These are phyloP conservation scores for Chrosomus eos DNA, from an alignment of 2,797 vertebrate genomes.

Conservation along the genomic window DNA sequence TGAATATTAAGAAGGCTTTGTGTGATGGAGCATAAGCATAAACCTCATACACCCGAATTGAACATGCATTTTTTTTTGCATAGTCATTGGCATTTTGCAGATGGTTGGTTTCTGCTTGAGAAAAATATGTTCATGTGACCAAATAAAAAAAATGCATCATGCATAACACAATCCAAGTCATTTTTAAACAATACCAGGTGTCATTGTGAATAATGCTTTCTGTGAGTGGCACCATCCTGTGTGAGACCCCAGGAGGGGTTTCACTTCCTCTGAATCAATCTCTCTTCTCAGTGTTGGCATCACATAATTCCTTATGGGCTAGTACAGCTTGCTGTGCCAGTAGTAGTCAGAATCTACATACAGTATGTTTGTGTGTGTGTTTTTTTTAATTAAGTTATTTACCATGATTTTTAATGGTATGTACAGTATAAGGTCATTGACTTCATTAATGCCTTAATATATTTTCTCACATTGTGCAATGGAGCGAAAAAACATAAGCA, in stretches of 20 bases:
- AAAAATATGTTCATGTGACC: constrained; percentile 3
- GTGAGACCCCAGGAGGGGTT: constrained; percentile 25
- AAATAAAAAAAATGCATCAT: neutral
- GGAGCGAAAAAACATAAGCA: neutral
- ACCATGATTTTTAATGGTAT: constrained; percentile 1
- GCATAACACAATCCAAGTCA: constrained; percentile 11
- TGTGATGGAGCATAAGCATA: neutral
- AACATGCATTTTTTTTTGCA: constrained; percentile 2
- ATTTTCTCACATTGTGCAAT: neutral
- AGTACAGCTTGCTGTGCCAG: neutral
- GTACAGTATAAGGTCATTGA: constrained; percentile 10
- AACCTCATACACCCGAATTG: neutral
- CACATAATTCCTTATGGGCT: constrained; percentile 7
- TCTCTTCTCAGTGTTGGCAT: constrained; percentile 36
- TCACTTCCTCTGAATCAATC: constrained; percentile 41
- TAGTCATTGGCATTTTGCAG: constrained; percentile 1
- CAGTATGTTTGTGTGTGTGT: neutral
- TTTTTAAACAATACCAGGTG: constrained; percentile 23
- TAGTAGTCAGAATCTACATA: constrained; percentile 2
- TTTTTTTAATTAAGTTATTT: neutral
- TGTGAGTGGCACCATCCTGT: constrained; percentile 27
- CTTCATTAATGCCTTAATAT: constrained; percentile 4
- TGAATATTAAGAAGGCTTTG: neutral
- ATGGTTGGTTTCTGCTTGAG: constrained; percentile 1
- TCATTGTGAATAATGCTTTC: constrained; percentile 27